Evolutionary conservation across 92 coral and sea anemone genomes (phyloP).

Genomic region (Zoanthus gigantus): DNA sequence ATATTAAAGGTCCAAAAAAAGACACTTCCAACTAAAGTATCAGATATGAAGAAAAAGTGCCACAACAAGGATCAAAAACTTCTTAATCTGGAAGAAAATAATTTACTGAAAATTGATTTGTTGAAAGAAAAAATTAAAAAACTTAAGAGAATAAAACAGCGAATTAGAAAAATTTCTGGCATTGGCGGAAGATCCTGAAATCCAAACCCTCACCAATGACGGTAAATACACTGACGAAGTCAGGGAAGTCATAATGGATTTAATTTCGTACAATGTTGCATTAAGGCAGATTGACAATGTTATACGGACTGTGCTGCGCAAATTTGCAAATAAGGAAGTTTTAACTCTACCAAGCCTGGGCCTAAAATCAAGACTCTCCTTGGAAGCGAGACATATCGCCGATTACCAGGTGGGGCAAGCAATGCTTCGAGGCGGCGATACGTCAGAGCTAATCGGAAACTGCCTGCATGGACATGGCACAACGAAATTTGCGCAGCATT

Average conservation of each 20-base stretch:
- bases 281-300: slow-evolving; percentile 30
- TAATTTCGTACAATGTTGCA: slow-evolving; percentile 9
- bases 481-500: slow-evolving; percentile 34
- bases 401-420: slow-evolving; percentile 31
- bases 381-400: slow-evolving; percentile 25
- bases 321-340: slow-evolving; percentile 27
- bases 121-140: slow-evolving; percentile 8
- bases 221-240: slow-evolving; percentile 14
- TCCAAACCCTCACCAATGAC: slow-evolving; percentile 1
- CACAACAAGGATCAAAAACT: slow-evolving; percentile 16
- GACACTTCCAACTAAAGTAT: slow-evolving; percentile 1
- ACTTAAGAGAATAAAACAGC: slow-evolving; percentile 1
- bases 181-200: background rate
- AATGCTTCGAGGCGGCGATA: slow-evolving; percentile 20
- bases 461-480: slow-evolving; percentile 36
- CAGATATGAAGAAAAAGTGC: background rate
- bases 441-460: slow-evolving; percentile 39
- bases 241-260: slow-evolving; percentile 12
- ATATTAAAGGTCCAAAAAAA: background rate
- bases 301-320: slow-evolving; percentile 24
- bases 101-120: slow-evolving; percentile 2
- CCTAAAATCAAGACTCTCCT: slow-evolving; percentile 22
- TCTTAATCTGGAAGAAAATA: slow-evolving; percentile 13
- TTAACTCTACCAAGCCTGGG: slow-evolving; percentile 23
- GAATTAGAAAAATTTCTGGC: slow-evolving; percentile 22